phyloP scores from a whole-genome alignment of 1,140 invertebrate genomes.

The Megalonaias nervosa region DNA sequence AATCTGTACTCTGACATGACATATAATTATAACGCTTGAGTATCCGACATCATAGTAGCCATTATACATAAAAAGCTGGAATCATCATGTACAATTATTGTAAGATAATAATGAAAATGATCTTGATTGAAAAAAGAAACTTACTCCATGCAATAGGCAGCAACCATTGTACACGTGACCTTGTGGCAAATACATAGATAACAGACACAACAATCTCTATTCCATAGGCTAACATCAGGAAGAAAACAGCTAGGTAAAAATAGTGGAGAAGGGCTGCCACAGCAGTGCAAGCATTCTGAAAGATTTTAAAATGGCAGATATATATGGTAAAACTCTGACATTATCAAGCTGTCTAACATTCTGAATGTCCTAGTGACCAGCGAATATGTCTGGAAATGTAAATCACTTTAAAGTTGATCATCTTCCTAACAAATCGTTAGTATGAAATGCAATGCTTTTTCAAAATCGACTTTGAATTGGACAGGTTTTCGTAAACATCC shows the following conservation, averaged over 20 bases:
- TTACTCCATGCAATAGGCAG: constrained; percentile 41
- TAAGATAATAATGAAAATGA: not conserved
- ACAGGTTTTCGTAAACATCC: no score
- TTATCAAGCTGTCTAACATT: no score
- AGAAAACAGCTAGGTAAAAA: constrained; percentile 49
- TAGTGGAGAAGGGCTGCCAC: constrained; percentile 45
- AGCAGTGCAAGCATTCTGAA: constrained; percentile 40
- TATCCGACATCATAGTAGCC: not conserved
- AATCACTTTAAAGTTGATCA: no score
- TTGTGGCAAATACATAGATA: constrained; percentile 39
- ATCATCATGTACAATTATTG: not conserved
- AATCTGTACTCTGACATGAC: no score
- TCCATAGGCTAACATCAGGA: constrained; percentile 48
- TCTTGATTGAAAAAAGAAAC: not conserved
- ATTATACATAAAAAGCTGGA: not conserved
- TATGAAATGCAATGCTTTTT: no score
- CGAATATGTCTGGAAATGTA: no score
- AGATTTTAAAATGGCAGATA: not conserved
- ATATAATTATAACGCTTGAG: not conserved
- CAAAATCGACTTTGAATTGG: no score
- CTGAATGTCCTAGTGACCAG: no score
- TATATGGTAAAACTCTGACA: no score
- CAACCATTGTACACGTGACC: constrained; percentile 32
- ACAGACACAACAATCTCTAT: constrained; percentile 42
- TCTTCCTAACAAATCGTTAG: no score